A percentile compares a stretch with the other conserved stretches of the same genome.
phyloP scores from a whole-genome alignment of 2,113 vertebrate genomes.

The Sinocyclocheilus rhinocerous region DNA sequence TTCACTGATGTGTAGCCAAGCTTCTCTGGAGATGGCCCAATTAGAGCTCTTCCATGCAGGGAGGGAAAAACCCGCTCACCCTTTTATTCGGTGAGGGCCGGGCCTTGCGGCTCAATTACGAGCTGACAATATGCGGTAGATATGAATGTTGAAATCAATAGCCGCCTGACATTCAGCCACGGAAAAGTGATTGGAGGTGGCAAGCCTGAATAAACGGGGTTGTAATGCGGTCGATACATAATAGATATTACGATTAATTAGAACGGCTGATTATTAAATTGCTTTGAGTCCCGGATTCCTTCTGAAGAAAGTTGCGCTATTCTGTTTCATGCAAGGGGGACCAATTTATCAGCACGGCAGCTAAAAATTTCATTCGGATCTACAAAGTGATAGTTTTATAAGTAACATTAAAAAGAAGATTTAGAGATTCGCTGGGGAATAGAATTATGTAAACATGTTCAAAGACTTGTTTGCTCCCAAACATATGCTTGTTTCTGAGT shows the following conservation, averaged over 20 bases:
- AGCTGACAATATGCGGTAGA: constrained; percentile 26
- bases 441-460: constrained; percentile 4
- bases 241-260: constrained; percentile 21
- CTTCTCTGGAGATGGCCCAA: constrained; percentile 68
- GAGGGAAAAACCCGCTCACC: constrained; percentile 14
- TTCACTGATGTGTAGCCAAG: constrained; percentile 65
- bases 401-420: background rate
- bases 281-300: background rate
- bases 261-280: background rate
- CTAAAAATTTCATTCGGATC: background rate
- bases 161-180: constrained; percentile 27
- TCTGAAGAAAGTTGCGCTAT: background rate
- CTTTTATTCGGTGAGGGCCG: constrained; percentile 18
- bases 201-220: background rate
- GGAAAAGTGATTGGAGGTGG: background rate
- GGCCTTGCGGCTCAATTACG: constrained; percentile 32
- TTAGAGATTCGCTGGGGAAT: background rate
- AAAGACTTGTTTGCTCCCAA: background rate
- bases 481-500: background rate
- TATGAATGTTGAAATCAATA: constrained; percentile 12
- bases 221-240: constrained; percentile 2
- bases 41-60: constrained; percentile 66
- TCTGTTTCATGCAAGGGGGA: background rate
- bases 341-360: background rate
- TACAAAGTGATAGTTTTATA: constrained; percentile 3